Evolutionary conservation across 2,113 vertebrate genomes (phyloP).

Genomic region (Sterna hirundo): DNA sequence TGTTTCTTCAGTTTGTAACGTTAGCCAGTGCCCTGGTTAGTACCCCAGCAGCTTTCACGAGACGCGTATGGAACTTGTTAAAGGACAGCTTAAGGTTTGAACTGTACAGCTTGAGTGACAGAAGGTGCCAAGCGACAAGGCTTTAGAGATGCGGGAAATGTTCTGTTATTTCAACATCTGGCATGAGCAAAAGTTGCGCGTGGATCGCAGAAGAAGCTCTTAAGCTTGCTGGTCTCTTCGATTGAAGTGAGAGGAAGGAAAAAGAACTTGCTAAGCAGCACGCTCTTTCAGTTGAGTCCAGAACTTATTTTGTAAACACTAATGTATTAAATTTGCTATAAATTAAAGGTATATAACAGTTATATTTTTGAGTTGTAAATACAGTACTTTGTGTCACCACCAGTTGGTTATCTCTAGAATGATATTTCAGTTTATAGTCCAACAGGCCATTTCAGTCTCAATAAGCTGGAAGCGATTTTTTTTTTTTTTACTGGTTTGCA

Average conservation of each 20-base stretch:
- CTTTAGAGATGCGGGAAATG: slow-evolving; percentile 50
- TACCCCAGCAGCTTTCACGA: slow-evolving; percentile 67
- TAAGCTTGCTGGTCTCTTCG: slow-evolving; percentile 46
- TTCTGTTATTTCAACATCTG: slow-evolving; percentile 12
- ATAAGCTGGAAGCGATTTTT: slow-evolving; percentile 33
- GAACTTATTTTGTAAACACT: slow-evolving; percentile 92
- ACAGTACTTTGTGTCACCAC: slow-evolving; percentile 72
- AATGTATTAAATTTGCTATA: slow-evolving; percentile 97
- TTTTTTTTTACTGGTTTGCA: slow-evolving; percentile 39
- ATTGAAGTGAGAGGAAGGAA: slow-evolving; percentile 53
- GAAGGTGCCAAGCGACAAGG: slow-evolving; percentile 45
- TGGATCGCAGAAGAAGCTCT: slow-evolving; percentile 55
- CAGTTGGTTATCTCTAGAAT: slow-evolving; percentile 40
- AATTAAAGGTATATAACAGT: slow-evolving; percentile 91
- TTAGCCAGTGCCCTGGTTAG: slow-evolving; percentile 70
- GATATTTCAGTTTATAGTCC: slow-evolving; percentile 57
- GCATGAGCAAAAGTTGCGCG: background rate
- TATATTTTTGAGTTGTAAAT: slow-evolving; percentile 78
- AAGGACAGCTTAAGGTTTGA: slow-evolving; percentile 18
- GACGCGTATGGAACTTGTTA: slow-evolving; percentile 33
- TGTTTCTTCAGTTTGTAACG: slow-evolving; percentile 59
- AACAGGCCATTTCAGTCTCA: slow-evolving; percentile 64
- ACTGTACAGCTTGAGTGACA: slow-evolving; percentile 50
- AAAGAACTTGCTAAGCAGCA: slow-evolving; percentile 52
- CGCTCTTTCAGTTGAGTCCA: slow-evolving; percentile 64